Conservation (phyloP, 2,113 vertebrate species). For the Oryzias curvinotus region DNA sequence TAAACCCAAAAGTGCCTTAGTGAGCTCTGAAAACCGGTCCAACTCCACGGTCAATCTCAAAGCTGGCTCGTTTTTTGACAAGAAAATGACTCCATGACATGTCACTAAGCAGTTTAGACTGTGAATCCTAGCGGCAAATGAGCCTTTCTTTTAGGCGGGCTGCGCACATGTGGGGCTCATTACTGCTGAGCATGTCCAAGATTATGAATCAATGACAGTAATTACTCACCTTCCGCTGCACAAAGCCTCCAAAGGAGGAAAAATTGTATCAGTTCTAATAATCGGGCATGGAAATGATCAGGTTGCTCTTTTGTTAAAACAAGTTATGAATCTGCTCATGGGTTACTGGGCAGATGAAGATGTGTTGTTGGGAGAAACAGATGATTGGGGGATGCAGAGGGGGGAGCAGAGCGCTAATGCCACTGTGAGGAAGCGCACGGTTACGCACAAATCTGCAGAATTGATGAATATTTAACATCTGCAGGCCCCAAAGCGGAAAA, state of each 20-base stretch:
- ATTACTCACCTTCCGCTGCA: constrained; percentile 72
- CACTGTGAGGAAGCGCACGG: no score
- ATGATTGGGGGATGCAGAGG: not conserved
- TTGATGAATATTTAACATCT: no score
- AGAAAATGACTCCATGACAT: constrained; percentile 79
- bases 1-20: constrained; percentile 49
- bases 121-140: constrained; percentile 69
- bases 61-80: constrained; percentile 49
- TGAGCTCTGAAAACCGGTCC: constrained; percentile 48
- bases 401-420: not conserved
- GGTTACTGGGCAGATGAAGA: constrained; percentile 45
- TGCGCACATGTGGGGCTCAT: constrained; percentile 78
- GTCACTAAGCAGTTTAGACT: constrained; percentile 70
- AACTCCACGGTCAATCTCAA: constrained; percentile 51
- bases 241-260: constrained; percentile 59
- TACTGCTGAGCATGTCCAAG: constrained; percentile 62
- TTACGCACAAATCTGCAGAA: no score
- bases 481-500: no score
- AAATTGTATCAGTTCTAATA: constrained; percentile 53
- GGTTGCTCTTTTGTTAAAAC: constrained; percentile 56
- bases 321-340: constrained; percentile 53
- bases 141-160: constrained; percentile 64
- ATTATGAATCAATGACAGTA: constrained; percentile 81
- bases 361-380: constrained; percentile 30
- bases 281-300: constrained; percentile 67